Conservation (phyloP, 2,797 vertebrate species). For the Eulemur coronatus region DNA sequence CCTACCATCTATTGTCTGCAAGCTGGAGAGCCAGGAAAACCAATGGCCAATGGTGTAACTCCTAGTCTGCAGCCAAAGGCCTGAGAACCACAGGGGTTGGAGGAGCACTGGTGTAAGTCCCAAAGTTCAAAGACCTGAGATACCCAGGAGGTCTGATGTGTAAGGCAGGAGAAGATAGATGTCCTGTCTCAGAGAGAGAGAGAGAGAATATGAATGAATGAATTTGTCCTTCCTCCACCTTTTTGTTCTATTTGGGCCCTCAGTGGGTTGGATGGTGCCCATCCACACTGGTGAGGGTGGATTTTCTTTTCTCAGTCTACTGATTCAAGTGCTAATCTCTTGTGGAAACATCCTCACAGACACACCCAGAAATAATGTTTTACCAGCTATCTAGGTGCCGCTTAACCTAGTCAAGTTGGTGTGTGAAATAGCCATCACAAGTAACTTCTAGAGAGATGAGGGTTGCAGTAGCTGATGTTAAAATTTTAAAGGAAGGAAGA, state of each 20-base stretch:
- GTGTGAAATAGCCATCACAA: not conserved
- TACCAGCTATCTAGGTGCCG: not conserved
- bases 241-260: not conserved
- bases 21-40: not conserved
- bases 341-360: not conserved
- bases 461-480: not conserved
- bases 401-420: not conserved
- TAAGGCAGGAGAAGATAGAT: not conserved
- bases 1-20: not conserved
- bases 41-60: not conserved
- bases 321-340: not conserved
- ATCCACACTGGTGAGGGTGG: not conserved
- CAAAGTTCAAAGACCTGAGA: not conserved
- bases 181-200: not conserved
- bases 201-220: not conserved
- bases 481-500: not conserved
- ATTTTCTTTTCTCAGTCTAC: not conserved
- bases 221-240: not conserved
- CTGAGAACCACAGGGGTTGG: not conserved
- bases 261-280: not conserved
- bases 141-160: not conserved
- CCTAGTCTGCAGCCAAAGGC: not conserved
- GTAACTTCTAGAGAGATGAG: not conserved
- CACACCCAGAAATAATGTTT: not conserved
- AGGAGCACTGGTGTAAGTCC: not conserved